Evolutionary conservation across 2,797 vertebrate species (phyloP).

Genomic region (Alcedo atthis): DNA sequence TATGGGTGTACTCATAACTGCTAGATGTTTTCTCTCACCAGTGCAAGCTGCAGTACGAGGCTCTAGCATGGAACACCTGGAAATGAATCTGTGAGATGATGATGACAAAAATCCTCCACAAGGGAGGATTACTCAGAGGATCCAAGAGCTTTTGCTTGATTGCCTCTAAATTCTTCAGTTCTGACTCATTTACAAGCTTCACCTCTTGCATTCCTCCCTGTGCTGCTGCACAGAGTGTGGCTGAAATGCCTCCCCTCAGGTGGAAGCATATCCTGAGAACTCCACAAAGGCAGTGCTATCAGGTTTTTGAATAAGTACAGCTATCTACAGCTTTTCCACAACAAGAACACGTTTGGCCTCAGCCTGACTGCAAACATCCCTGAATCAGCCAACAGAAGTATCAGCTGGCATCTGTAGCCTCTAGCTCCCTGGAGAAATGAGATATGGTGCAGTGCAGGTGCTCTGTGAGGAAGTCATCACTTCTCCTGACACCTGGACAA

Average conservation of each 20-base stretch:
- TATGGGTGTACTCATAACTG: not conserved
- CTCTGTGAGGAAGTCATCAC: conserved; percentile 16
- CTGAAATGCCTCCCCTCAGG: not conserved
- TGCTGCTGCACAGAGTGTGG: not conserved
- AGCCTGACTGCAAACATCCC: not conserved
- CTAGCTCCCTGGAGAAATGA: conserved; percentile 22
- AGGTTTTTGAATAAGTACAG: not conserved
- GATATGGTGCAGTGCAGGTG: conserved; percentile 13
- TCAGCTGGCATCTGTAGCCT: conserved; percentile 12
- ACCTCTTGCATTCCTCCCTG: not conserved
- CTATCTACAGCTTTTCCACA: not conserved
- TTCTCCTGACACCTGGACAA: conserved; percentile 55
- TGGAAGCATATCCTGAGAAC: not conserved
- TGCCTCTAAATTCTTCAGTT: not conserved
- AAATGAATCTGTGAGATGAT: not conserved
- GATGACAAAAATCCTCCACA: too few relatives aligned
- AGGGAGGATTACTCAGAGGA: not conserved
- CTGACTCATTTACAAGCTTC: not conserved
- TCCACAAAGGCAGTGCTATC: not conserved
- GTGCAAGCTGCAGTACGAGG: not conserved
- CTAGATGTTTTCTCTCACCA: fast-evolving
- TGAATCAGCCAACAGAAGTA: conserved; percentile 26
- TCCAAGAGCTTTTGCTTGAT: not conserved
- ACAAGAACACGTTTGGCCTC: not conserved
- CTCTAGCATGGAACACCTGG: not conserved